phyloP scores from a whole-genome alignment of 2,797 vertebrate species.

The Lerista edwardsae region DNA sequence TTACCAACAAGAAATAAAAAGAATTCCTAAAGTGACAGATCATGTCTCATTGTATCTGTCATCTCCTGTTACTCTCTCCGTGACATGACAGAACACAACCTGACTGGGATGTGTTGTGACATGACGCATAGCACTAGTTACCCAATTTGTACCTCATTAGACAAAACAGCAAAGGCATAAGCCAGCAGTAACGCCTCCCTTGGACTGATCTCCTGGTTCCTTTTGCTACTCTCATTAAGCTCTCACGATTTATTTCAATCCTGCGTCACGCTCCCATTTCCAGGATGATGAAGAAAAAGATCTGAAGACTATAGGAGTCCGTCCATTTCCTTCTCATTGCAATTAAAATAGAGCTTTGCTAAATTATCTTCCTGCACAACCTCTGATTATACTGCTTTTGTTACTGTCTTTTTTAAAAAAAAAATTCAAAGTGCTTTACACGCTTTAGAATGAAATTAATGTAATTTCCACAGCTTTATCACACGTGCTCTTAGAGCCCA shows the following conservation, averaged over 20 bases:
- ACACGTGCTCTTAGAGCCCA: too few species aligned
- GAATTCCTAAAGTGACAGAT: conserved; percentile 46
- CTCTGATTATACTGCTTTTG: neutral
- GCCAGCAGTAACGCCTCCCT: conserved; percentile 22
- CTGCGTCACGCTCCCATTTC: conserved; percentile 39
- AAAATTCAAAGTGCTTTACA: neutral
- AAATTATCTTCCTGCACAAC: neutral
- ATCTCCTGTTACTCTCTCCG: conserved; percentile 57
- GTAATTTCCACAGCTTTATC: neutral
- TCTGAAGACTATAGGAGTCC: conserved; percentile 13
- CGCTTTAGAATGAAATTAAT: neutral
- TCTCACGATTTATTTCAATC: conserved; percentile 31
- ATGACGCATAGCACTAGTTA: conserved; percentile 72
- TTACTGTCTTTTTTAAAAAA: neutral
- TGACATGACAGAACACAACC: conserved; percentile 60
- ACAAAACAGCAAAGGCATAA: conserved; percentile 52
- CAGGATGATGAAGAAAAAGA: conserved; percentile 7
- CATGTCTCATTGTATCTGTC: conserved; percentile 62
- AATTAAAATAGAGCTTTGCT: conserved; percentile 17
- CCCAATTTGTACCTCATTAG: conserved; percentile 69
- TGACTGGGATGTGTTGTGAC: conserved; percentile 65
- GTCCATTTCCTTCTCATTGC: conserved; percentile 31
- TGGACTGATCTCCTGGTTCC: conserved; percentile 56
- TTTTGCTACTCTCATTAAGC: conserved; percentile 50
- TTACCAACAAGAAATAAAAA: conserved; percentile 18